Base-by-base conservation (phyloP, 1,140 invertebrate species). In the Drosophila bocki region DNA sequence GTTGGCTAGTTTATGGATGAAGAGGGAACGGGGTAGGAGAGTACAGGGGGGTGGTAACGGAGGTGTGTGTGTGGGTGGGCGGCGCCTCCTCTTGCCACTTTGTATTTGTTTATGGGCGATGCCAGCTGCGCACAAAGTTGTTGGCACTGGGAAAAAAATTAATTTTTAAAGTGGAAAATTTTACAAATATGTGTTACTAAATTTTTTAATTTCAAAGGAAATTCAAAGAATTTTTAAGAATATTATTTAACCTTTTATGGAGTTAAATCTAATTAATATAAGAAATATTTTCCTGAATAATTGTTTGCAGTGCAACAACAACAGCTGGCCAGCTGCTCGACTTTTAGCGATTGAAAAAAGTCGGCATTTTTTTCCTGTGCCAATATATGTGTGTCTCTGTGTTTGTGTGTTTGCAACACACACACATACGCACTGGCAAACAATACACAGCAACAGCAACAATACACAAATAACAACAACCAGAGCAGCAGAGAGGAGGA, bases 101-200 rank as follows among this genome's bases (percentile, higher is more conserved):
- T 90, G 80, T 88, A 81, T 88, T 88, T 88, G 78, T 84, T 85
- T 90, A 84, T 84, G 80, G 68, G 62, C 84, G 44, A 57, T 58
- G 85, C 67, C 81, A 88, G 77, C 74, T 88, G 84, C 53, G 69
- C 78, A 81, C 69, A 88, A 81, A 84, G 80, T 88, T 81, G 65
- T 62, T 12, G 11, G 29, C 62, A 64, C 62, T 64, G 19, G 22
- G 19, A 44, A 64, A 42, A 42, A 11, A 3, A 26, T 22, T n/a
- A 7, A 9, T 7, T 22, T 37, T 37, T 7, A 22, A 15, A 13
- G 7, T 7, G 4, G 1, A 22, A 54, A 11, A 7, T 8, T 2
- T 5, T 9, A 2, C 6, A 13, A 19, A 19, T n/a, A n/a, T n/a
- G n/a, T n/a, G n/a, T 19, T 7, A 0, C 3, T 7, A 53, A 35